These are phyloP conservation scores for Atta cephalotes DNA, from an alignment of 1,140 invertebrate species.

Conservation along the genomic window DNA sequence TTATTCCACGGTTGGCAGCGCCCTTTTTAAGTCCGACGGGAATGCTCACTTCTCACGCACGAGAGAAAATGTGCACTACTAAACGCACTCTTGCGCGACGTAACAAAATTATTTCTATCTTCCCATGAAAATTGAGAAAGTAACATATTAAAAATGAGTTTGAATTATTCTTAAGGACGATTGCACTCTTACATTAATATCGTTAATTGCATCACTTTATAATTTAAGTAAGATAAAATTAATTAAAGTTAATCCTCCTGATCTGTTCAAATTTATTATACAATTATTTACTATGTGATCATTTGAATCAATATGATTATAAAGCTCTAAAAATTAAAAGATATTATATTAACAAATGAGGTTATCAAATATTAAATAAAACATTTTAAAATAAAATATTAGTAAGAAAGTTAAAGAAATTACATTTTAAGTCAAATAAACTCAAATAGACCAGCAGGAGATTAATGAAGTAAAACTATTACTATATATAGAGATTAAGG, in stretches of 20 bases:
- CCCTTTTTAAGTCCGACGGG: conserved; percentile 50
- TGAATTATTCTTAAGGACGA: not conserved
- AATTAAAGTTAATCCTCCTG: no score
- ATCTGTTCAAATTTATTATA: no score
- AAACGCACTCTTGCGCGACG: not conserved
- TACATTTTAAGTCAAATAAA: no score
- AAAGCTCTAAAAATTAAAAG: no score
- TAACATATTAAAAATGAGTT: not conserved
- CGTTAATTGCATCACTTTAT: not conserved
- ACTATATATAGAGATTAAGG: not conserved
- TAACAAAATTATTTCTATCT: conserved; percentile 4
- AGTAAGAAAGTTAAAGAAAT: no score
- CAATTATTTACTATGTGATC: no score
- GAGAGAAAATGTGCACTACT: conserved; percentile 16
- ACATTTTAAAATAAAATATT: no score
- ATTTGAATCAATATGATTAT: no score
- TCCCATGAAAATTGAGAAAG: not conserved
- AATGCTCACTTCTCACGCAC: conserved; percentile 66
- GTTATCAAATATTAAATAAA: no score
- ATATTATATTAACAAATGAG: no score
- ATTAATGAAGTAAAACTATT: not conserved
- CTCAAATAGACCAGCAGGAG: no score
- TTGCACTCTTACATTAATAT: not conserved
- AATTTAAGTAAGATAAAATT: not conserved
- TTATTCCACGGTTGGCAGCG: conserved; percentile 45